These are phyloP conservation scores for Heliconius hewitsoni DNA, from an alignment of 1,140 invertebrate species.

Conservation along the genomic window DNA sequence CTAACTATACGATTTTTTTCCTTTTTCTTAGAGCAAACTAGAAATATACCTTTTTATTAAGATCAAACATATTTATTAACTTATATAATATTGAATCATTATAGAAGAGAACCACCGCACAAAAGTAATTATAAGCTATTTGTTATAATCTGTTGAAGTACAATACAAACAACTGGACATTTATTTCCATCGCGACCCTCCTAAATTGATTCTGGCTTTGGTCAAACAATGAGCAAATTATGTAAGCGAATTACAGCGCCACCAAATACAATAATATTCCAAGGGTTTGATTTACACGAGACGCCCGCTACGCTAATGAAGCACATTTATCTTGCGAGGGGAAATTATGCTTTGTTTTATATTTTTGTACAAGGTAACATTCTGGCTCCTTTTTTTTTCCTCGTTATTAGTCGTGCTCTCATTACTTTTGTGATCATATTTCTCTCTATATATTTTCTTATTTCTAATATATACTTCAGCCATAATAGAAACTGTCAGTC, in stretches of 20 bases:
- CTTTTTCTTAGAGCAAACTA: background rate
- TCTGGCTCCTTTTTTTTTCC: slow-evolving; percentile 12
- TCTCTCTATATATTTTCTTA: background rate
- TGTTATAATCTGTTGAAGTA: slow-evolving; percentile 1
- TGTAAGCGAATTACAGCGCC: slow-evolving; percentile 15
- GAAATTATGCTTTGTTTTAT: slow-evolving; percentile 25
- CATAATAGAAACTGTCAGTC: background rate
- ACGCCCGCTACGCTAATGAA: slow-evolving; percentile 20
- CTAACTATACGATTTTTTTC: background rate
- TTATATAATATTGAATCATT: background rate
- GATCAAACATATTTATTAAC: background rate
- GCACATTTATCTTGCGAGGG: slow-evolving; percentile 21
- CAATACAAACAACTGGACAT: slow-evolving; percentile 13
- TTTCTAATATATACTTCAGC: background rate
- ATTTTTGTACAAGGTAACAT: slow-evolving; percentile 2
- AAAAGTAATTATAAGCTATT: background rate
- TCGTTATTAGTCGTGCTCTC: background rate
- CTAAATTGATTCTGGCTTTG: slow-evolving; percentile 15
- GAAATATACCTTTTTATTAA: background rate
- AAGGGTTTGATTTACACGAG: slow-evolving; percentile 27
- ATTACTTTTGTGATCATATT: background rate
- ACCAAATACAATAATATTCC: slow-evolving; percentile 26
- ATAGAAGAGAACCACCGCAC: background rate
- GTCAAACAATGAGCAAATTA: slow-evolving; percentile 24
- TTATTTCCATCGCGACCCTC: slow-evolving; percentile 1